Evolutionary conservation across 2,888 invertebrate species (phyloP), one percentile per base, ranked within the genome.

Genomic region (Euphydryas editha): DNA sequence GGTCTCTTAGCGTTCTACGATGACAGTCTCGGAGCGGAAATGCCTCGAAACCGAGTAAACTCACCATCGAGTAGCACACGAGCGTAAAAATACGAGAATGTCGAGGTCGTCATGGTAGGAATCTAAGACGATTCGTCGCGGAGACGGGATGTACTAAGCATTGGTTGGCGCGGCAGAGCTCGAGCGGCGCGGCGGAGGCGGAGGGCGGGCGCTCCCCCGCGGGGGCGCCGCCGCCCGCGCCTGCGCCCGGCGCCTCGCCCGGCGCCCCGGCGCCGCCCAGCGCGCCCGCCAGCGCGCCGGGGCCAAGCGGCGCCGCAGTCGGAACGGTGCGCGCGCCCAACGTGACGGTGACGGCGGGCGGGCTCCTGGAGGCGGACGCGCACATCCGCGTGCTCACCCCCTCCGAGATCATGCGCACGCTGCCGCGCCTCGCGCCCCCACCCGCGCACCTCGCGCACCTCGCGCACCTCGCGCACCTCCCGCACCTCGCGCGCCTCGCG

Each of bases 391-490:
- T 97, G 93, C 95, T 97, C 89, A 97, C 97, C 83, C 97, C 97
- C 83, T 96, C 96, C 81, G 97, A 97, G 95, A 97, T 97, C 91
- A 97, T 97, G 97, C 95, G 96, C 94, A 97, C 97, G 87, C 95
- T 97, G 93, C 97, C 97, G 88, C 96, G 96, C 90, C 95, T 96
- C 91, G 95, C 95, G 95, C 94, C 93, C 94, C 94, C 93, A 94
- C 71, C 76, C 75, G 77, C 76, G 77, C 73, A 76, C 74, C 76
- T 67, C 66, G 73, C 80, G 76, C 77, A 79, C 75, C 73, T 76
- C 78, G 73, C 80, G 72, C 72, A 42, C 71, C 55, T 64, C 66
- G 56, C 69, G 59, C 64, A 65, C 71, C 70, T 62, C 72, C 64
- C 76, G 54, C 71, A 59, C 73, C 67, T 55, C n/a, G 6, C 24